phyloP scores from a whole-genome alignment of 2,888 invertebrate species.

The Nymphalis polychloros region DNA sequence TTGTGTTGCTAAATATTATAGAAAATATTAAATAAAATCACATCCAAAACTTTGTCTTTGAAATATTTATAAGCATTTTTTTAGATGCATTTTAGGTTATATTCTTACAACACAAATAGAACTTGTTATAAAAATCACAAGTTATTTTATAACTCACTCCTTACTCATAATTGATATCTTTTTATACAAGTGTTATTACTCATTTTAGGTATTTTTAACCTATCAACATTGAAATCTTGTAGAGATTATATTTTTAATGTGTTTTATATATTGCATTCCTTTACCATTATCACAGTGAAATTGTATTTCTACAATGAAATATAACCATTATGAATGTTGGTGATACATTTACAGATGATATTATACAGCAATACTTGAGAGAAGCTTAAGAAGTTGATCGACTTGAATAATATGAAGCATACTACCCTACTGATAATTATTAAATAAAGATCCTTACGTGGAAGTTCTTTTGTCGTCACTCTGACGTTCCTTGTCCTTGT shows the following conservation, averaged over 20 bases:
- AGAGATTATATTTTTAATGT: background rate
- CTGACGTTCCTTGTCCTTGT: slow-evolving; percentile 79
- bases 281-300: background rate
- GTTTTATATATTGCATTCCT: too few species aligned
- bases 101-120: too few species aligned
- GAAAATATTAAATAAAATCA: too few species aligned
- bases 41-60: too few species aligned
- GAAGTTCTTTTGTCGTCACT: slow-evolving; percentile 79
- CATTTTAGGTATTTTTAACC: too few species aligned
- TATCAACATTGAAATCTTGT: background rate
- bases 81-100: too few species aligned
- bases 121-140: too few species aligned
- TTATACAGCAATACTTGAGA: background rate
- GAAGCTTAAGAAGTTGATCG: background rate
- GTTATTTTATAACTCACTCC: too few species aligned
- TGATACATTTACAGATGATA: background rate
- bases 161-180: too few species aligned
- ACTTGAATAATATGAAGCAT: background rate
- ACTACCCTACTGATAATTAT: slow-evolving; percentile 11
- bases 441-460: slow-evolving; percentile 60
- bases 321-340: background rate
- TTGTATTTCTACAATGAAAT: background rate
- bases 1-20: too few species aligned
- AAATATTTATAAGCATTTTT: too few species aligned
- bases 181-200: too few species aligned